Percentiles rank a stretch among this genome's conserved stretches.
phyloP scores from a whole-genome alignment of 2,113 vertebrate species.

The Atrichornis clamosus region DNA sequence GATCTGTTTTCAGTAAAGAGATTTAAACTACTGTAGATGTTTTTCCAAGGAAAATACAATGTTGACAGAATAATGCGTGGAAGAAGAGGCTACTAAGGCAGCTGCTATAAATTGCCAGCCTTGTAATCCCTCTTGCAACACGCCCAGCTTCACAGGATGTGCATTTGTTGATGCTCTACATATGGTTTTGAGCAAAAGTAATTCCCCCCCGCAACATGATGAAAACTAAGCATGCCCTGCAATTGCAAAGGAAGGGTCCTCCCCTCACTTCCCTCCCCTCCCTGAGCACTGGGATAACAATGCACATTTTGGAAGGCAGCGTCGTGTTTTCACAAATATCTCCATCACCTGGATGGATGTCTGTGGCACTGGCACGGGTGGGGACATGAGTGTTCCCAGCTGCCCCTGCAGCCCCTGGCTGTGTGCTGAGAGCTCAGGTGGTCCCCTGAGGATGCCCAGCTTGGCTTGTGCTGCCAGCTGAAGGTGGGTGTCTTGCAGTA shows the following conservation, averaged over 20 bases:
- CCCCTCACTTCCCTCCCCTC: neutral
- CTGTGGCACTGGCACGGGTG: rapidly evolving
- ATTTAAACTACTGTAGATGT: constrained; percentile 68
- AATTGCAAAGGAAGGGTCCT: neutral
- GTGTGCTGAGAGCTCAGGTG: neutral
- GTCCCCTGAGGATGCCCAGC: neutral
- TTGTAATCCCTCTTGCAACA: constrained; percentile 58
- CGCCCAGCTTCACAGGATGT: constrained; percentile 50
- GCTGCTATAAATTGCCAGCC: constrained; percentile 75
- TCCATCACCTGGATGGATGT: neutral
- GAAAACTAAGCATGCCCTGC: constrained; percentile 27
- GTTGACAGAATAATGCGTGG: constrained; percentile 75
- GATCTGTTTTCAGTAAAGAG: constrained; percentile 73
- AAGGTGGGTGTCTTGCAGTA: neutral
- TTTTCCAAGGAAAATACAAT: constrained; percentile 81
- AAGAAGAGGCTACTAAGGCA: constrained; percentile 69
- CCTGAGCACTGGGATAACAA: neutral
- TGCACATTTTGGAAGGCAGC: neutral
- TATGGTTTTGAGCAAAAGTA: constrained; percentile 59
- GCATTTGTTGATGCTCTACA: constrained; percentile 61
- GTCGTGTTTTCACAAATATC: neutral
- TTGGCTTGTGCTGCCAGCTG: neutral
- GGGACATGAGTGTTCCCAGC: neutral
- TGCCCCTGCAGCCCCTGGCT: neutral
- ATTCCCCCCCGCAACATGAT: neutral